Evolutionary conservation across 2,888 invertebrate species (phyloP).

Genomic region (Iphiclides podalirius): DNA sequence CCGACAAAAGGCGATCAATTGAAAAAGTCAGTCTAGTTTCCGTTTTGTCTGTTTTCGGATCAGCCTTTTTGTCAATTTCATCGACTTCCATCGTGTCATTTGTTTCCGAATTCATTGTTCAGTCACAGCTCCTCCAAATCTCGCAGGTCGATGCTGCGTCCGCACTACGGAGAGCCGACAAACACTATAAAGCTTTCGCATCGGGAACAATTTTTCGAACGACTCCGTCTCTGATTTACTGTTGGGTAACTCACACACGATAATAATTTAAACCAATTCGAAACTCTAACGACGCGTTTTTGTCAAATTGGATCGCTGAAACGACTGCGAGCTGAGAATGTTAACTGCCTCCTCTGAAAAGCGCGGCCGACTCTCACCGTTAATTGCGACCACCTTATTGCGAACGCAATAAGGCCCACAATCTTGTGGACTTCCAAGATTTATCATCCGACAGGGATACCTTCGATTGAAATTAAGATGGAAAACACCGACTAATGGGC

Average conservation of each 20-base stretch:
- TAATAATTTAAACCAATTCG: slow-evolving; percentile 67
- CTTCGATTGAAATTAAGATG: slow-evolving; percentile 70
- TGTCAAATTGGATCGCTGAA: slow-evolving; percentile 72
- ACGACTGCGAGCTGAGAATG: slow-evolving; percentile 57
- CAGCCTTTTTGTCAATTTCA: slow-evolving; percentile 30
- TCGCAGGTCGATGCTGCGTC: no score
- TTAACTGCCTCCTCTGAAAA: slow-evolving; percentile 68
- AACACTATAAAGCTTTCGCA: slow-evolving; percentile 37
- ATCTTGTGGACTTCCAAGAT: slow-evolving; percentile 34
- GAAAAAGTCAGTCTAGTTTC: slow-evolving; percentile 65
- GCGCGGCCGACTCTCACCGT: slow-evolving; percentile 45
- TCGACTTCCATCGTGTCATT: slow-evolving; percentile 46
- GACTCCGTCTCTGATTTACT: slow-evolving; percentile 27
- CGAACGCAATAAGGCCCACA: slow-evolving; percentile 34
- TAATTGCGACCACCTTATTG: slow-evolving; percentile 31
- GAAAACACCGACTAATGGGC: slow-evolving; percentile 73
- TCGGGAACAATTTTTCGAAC: slow-evolving; percentile 27
- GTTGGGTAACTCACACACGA: slow-evolving; percentile 39
- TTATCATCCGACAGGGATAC: slow-evolving; percentile 43
- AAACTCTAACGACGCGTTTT: slow-evolving; percentile 69
- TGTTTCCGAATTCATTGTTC: slow-evolving; percentile 25
- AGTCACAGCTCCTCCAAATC: slow-evolving; percentile 9
- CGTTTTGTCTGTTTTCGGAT: slow-evolving; percentile 45
- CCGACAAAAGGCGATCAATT: slow-evolving; percentile 64
- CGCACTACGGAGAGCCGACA: slow-evolving; percentile 28